Percentiles rank a stretch among this genome's conserved stretches.
Evolutionary conservation across 2,113 vertebrate genomes (phyloP).

Genomic region (Mobula birostris): DNA sequence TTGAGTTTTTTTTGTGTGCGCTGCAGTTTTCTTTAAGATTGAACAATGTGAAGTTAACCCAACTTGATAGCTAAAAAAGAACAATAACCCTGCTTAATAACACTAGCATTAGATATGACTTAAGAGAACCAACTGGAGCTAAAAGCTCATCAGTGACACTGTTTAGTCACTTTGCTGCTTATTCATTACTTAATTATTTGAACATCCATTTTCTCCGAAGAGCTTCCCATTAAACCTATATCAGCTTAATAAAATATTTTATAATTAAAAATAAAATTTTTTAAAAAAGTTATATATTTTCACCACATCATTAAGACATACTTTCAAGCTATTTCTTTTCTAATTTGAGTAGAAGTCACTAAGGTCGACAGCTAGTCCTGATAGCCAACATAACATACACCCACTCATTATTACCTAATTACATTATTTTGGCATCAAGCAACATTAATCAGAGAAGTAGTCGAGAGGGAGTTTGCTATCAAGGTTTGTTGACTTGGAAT

Average conservation of each 20-base stretch:
- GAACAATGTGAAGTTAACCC: slow-evolving; percentile 59
- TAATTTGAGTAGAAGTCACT: slow-evolving; percentile 63
- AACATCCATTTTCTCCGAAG: slow-evolving; percentile 10
- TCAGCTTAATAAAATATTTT: slow-evolving; percentile 31
- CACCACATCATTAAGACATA: slow-evolving; percentile 52
- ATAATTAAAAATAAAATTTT: slow-evolving; percentile 12
- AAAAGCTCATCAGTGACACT: background rate
- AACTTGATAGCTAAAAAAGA: slow-evolving; percentile 66
- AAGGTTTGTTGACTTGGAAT: slow-evolving; percentile 62
- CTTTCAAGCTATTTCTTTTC: slow-evolving; percentile 68
- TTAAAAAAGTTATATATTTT: background rate
- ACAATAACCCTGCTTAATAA: background rate
- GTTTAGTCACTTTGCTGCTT: slow-evolving; percentile 23
- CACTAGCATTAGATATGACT: background rate
- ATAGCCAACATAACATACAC: slow-evolving; percentile 57
- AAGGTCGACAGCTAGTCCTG: slow-evolving; percentile 64
- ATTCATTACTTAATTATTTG: background rate
- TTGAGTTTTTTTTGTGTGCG: slow-evolving; percentile 66
- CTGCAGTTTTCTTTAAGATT: slow-evolving; percentile 55
- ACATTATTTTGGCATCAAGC: slow-evolving; percentile 60
- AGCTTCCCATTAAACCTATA: slow-evolving; percentile 26
- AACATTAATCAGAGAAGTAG: slow-evolving; percentile 66
- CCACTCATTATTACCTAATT: slow-evolving; percentile 69
- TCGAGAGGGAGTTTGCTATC: slow-evolving; percentile 67
- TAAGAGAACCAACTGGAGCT: background rate